Base-by-base conservation (phyloP, 2,888 invertebrate genomes). In the Eupithecia abbreviata region DNA sequence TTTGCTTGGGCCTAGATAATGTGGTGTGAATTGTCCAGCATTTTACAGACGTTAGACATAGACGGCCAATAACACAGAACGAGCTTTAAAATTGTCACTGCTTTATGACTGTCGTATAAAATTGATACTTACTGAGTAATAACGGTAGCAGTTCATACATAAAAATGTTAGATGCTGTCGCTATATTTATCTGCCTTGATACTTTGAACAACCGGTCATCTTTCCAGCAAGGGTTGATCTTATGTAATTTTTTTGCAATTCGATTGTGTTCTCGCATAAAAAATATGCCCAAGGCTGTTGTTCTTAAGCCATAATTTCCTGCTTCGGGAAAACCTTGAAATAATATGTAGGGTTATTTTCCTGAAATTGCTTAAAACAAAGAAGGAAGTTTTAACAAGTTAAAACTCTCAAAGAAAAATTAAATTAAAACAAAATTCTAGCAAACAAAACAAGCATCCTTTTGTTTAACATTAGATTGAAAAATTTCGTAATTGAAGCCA, bases 221-320 rank as follows among this genome's bases (percentile, higher is more conserved):
- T 71, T 89, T 90, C 92, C 93, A 93, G 76, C 93, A 92, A 9
- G 92, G 91, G 80, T 93, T 92, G 3, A 92, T 84, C 30, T 88
- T 81, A 43, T 86, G 87, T 15, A 93, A 83, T 13, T 81, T 83
- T 30, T 77, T 86, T 5, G 92, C 92, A n/a, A 93, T 68, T 42
- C 91, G 85, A 77, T 93, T 93, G 79, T 93, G 93, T 80, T 93
- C 91, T n/a, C 91, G 86, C 87, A 90, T 89, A 79, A 93, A 93
- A 81, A 90, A 92, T 83, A 92, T 91, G 12, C 87, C 85, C 42
- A 93, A 83, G 1, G 88, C 85, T 9, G 92, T 90, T 0, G 91
- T 90, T 78, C 91, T 85, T 47, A 93, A 80, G 72, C 91, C 90
- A 76, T 87, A 86, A 81, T 92, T 91, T 47, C 90, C 91, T n/a